These are phyloP conservation scores for Falco berigora DNA, from an alignment of 2,797 vertebrate species.

Conservation along the genomic window DNA sequence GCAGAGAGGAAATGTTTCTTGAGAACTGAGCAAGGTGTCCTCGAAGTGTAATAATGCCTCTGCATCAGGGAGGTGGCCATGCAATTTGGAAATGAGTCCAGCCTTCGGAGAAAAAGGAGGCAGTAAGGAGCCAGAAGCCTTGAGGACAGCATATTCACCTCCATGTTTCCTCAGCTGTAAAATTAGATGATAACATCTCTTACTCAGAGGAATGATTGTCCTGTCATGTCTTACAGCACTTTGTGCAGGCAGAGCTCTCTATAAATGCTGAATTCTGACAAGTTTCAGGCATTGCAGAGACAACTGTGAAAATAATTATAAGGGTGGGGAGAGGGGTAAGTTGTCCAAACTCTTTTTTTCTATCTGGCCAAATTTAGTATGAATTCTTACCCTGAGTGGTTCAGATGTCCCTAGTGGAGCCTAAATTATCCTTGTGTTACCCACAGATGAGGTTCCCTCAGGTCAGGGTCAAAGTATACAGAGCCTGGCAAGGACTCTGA, in stretches of 20 bases:
- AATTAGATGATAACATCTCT: background rate
- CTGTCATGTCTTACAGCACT: background rate
- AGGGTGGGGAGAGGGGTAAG: slow-evolving; percentile 10
- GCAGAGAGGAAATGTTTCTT: background rate
- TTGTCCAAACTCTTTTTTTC: background rate
- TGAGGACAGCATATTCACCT: background rate
- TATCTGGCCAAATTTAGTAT: slow-evolving; percentile 2
- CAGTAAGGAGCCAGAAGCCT: background rate
- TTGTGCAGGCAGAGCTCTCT: background rate
- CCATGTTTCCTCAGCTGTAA: background rate
- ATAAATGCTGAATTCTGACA: background rate
- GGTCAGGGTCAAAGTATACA: background rate
- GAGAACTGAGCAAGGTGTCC: background rate
- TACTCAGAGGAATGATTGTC: background rate
- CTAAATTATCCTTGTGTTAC: slow-evolving; percentile 6
- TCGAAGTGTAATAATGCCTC: background rate
- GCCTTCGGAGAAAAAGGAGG: background rate
- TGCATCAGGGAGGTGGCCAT: background rate
- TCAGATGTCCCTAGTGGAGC: background rate
- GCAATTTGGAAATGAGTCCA: background rate
- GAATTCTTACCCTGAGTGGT: background rate
- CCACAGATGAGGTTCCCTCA: slow-evolving; percentile 30
- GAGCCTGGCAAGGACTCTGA: background rate
- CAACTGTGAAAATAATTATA: slow-evolving; percentile 33
- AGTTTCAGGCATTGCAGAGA: background rate